phyloP scores from a whole-genome alignment of 2,888 invertebrate genomes.

The Phaonia tiefii region DNA sequence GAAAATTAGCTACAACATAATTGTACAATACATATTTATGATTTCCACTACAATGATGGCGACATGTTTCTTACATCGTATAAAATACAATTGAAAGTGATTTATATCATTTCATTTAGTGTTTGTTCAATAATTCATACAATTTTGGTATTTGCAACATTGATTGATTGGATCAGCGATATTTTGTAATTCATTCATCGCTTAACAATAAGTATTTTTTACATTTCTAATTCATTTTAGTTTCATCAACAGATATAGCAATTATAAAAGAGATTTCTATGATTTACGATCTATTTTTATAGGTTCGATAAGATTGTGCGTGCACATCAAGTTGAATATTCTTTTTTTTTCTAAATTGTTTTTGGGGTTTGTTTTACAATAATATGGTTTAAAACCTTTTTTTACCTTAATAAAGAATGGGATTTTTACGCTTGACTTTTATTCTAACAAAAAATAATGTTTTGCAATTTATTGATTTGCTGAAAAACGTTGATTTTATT shows the following conservation, averaged over 20 bases:
- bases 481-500: too few relatives aligned
- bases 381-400: constrained; percentile 27
- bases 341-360: constrained; percentile 15
- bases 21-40: constrained; percentile 39
- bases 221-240: too few relatives aligned
- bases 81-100: background rate
- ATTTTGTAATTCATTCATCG: too few relatives aligned
- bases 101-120: background rate
- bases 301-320: constrained; percentile 59
- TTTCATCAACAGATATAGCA: constrained; percentile 57
- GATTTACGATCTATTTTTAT: constrained; percentile 4
- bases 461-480: background rate
- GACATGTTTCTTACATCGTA: constrained; percentile 54
- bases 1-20: too few relatives aligned
- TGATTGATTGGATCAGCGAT: constrained; percentile 35
- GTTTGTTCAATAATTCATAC: constrained; percentile 25
- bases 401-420: constrained; percentile 1
- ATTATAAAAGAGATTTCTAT: constrained; percentile 55
- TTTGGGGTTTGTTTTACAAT: constrained; percentile 18
- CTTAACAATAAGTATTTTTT: too few relatives aligned
- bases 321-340: constrained; percentile 43
- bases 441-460: background rate
- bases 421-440: background rate
- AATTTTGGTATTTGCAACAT: constrained; percentile 64
- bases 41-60: constrained; percentile 35